phyloP scores from a whole-genome alignment of 2,797 vertebrate species.

The Acanthurus tractus region DNA sequence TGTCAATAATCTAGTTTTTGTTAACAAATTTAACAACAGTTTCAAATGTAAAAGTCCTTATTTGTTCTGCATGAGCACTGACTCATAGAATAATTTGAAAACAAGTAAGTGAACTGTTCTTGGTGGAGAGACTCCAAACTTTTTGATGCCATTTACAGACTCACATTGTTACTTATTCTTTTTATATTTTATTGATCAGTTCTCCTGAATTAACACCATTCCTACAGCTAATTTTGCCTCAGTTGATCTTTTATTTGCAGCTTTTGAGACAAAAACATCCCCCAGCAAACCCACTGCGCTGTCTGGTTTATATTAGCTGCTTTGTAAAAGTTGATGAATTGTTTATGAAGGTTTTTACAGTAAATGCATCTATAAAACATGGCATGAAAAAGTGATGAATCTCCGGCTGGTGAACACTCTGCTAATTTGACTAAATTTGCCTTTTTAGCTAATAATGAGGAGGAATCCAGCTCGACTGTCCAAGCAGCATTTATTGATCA shows the following conservation, averaged over 20 bases:
- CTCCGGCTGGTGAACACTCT: no score
- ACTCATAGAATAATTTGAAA: no score
- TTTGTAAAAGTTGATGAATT: constrained; percentile 35
- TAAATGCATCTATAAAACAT: constrained; percentile 39
- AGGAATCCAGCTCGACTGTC: neutral
- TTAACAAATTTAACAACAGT: no score
- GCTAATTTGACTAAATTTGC: neutral
- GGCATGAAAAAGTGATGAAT: neutral
- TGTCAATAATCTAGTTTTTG: no score
- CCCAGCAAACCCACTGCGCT: neutral
- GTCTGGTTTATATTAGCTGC: constrained; percentile 15
- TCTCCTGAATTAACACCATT: constrained; percentile 28
- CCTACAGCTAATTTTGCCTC: constrained; percentile 30
- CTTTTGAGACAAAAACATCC: constrained; percentile 22
- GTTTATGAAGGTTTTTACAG: constrained; percentile 25
- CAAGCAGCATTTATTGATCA: neutral
- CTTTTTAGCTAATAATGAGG: neutral
- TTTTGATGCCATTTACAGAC: neutral
- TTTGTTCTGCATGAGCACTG: no score
- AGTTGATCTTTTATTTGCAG: constrained; percentile 33
- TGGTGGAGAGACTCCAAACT: neutral
- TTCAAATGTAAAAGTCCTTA: no score
- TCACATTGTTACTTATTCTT: neutral
- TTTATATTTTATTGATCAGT: neutral
- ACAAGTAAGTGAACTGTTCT: no score